A percentile compares a stretch with the other conserved stretches of the same genome.
Evolutionary conservation across 2,888 invertebrate species (phyloP).

Genomic region (Plagodis pulveraria): DNA sequence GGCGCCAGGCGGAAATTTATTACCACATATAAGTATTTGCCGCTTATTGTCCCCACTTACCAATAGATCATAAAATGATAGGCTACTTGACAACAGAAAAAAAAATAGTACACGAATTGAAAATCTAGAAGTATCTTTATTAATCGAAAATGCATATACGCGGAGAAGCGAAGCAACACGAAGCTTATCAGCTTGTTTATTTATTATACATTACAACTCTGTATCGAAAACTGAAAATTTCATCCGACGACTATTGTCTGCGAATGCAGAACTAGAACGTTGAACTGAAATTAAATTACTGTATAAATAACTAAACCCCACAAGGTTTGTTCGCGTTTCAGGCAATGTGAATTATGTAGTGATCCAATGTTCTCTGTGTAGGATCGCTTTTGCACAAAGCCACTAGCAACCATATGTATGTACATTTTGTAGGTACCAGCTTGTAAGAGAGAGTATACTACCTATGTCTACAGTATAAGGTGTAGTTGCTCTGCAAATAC

Average conservation of each 20-base stretch:
- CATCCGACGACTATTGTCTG: slow-evolving; percentile 29
- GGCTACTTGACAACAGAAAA: too few relatives aligned
- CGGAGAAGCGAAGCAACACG: neutral
- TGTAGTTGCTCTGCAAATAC: too few relatives aligned
- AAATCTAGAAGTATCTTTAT: too few relatives aligned
- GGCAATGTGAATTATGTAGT: slow-evolving; percentile 38
- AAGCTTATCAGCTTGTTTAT: neutral
- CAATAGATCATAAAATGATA: too few relatives aligned
- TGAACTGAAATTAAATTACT: slow-evolving; percentile 57
- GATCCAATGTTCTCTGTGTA: slow-evolving; percentile 32
- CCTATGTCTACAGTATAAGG: too few relatives aligned
- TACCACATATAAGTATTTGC: too few relatives aligned
- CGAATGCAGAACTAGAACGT: slow-evolving; percentile 34
- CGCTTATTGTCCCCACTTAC: too few relatives aligned
- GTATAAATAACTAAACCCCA: slow-evolving; percentile 53
- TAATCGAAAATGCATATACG: too few relatives aligned
- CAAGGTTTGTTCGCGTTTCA: slow-evolving; percentile 32
- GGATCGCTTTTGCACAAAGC: slow-evolving; percentile 33
- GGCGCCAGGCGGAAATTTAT: too few relatives aligned
- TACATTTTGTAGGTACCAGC: neutral
- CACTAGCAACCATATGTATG: slow-evolving; percentile 5
- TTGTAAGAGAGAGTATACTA: too few relatives aligned
- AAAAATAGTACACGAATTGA: too few relatives aligned
- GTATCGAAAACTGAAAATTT: slow-evolving; percentile 33
- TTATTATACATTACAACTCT: neutral